phyloP scores from a whole-genome alignment of 2,888 invertebrate species.

The Archips crataeganus region DNA sequence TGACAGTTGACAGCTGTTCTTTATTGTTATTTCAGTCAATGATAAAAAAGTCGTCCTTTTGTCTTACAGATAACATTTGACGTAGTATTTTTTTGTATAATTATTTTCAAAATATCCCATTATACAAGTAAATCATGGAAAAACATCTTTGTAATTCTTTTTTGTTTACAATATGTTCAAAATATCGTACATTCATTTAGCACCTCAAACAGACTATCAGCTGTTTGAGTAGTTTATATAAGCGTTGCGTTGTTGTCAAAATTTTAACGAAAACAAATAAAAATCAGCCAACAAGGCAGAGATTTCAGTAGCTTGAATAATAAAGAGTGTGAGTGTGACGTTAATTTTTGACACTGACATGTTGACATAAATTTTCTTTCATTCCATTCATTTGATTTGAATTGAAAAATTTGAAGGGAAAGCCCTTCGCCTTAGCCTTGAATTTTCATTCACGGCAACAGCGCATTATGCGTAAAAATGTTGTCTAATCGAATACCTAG shows the following conservation, averaged over 20 bases:
- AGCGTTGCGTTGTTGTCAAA: neutral
- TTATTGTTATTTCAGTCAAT: neutral
- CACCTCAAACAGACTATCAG: neutral
- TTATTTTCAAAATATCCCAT: neutral
- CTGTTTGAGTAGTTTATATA: neutral
- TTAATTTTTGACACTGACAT: conserved; percentile 6
- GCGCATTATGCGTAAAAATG: conserved; percentile 31
- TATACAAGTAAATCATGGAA: neutral
- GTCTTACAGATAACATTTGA: neutral
- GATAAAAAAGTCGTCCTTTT: neutral
- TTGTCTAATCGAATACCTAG: conserved; percentile 46
- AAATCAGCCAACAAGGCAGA: neutral
- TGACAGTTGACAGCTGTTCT: conserved; percentile 43
- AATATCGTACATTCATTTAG: neutral
- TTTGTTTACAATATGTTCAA: neutral
- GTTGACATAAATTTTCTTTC: conserved; percentile 1
- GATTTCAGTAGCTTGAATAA: neutral
- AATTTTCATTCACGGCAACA: conserved; percentile 22
- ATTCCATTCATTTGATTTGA: neutral
- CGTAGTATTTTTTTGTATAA: neutral
- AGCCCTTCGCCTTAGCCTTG: neutral
- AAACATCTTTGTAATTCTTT: neutral
- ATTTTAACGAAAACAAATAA: neutral
- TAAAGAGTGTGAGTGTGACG: neutral
- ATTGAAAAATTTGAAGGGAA: neutral